Base-by-base conservation (phyloP, 2,113 vertebrate genomes). In the Meles meles region DNA sequence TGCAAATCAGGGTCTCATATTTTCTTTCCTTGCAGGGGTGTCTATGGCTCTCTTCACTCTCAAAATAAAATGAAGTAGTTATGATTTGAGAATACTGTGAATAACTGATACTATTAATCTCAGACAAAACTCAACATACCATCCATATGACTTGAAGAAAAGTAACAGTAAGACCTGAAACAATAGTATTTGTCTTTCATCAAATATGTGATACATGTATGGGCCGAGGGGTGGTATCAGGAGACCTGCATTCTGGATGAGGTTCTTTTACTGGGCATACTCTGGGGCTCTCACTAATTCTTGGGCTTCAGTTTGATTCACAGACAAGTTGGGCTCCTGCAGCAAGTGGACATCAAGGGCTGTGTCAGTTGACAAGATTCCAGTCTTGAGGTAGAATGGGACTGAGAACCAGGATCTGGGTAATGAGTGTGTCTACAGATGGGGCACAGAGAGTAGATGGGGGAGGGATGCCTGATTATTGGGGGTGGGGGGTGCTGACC, bases 61-160 rank as follows among this genome's bases (percentile, higher is more conserved):
- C 13, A 79, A 95, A 95, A 55, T 79, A 71, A 87, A 96, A 84
- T 27, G 34, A 74, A 37, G 37, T 29, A 67, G 34, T 76, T 92
- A 55, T 9, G 49, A n/a, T 90, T 90, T 94, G 57, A 61, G 93
- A 95, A 79, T 31, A 84, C 39, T 81, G n/a, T 90, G 39, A 93
- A 88, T 86, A 81, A 88, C 69, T 65, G 57, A 61, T 21, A 80
- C 9, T 65, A 23, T 81, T 52, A 61, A 90, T 88, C 55, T 95
- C 34, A 37, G 47, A 65, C 52, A 97, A 97, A 95, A 90, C 31
- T 39, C 34, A 72, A 80, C 14, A 91, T 69, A 17, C 37, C 13
- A 57, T 52, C 14, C 7, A 83, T 3, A 69, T 49, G 20, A 57
- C 20, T 29, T 76, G 77, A 79, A 95, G 44, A 93, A 95, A 96